Evolutionary conservation across 2,113 vertebrate species (phyloP), one percentile per base, ranked within the genome.

Genomic region (Lamprotornis superbus): DNA sequence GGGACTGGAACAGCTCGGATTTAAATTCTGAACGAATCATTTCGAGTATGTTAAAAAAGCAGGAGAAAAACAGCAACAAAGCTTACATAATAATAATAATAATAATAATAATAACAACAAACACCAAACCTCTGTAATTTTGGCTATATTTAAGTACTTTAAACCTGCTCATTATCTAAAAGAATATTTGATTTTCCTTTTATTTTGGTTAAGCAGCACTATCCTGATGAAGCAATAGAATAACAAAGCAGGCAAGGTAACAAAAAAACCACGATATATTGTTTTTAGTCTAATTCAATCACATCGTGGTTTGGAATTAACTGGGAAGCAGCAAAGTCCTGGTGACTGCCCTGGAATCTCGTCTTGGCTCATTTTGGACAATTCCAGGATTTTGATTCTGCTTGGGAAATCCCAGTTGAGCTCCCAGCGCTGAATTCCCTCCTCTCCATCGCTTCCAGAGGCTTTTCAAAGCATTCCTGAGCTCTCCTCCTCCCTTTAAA

Each of bases 211-310:
- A 28, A 12, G 50, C 55, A 65, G 46, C 40, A 2, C 11, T 23
- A 4, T 24, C 24, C 24, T 30, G 47, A 50, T 4, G 39, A 70
- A 49, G 28, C 18, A 40, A 12, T 10, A 14, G 25, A 4, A 2
- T 16, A 9, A 40, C 3, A 35, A 31, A 1, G 3, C 73, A 56
- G 63, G 25, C 35, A 50, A 68, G 39, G 22, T 20, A 59, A 22
- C 37, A 63, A 52, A 17, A 15, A 56, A 17, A 30, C 1, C 1
- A 2, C 21, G 33, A 3, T 16, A 3, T 7, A 5, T 15, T 44
- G 7, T 53, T 83, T 81, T 52, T 22, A n/a, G 14, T 39, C 42
- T 14, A 35, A 84, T 35, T 44, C 39, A 19, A 63, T 20, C 47
- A 22, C n/a, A n/a, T 3, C 18, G 15, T 15, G 28, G 8, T 17